Base-by-base conservation (phyloP, 2,888 invertebrate genomes). In the Lasioglossum zephyrum region DNA sequence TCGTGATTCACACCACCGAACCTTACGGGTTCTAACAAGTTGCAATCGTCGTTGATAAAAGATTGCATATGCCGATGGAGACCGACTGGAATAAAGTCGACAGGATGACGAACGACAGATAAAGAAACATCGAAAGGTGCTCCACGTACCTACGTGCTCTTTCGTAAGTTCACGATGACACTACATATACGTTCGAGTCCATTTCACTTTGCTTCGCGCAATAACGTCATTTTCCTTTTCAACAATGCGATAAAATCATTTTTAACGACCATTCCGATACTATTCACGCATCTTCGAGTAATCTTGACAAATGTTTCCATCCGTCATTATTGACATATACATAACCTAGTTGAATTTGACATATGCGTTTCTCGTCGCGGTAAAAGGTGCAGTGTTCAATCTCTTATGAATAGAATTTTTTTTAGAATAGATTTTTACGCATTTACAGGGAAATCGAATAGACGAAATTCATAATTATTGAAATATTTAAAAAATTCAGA, bases 1-100 rank as follows among this genome's bases (percentile, higher is more conserved):
- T 84, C 85, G 89, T 92, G 92, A 91, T 85, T 88, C 73, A 60
- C 75, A 82, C 76, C 41, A 73, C 44, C 41, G 80, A 87, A 87
- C 74, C 79, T 81, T 82, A 70, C 69, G 77, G 57, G 81, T 83
- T 79, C 74, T 84, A 81, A 87, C 49, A 83, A 84, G 31, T 77
- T 70, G 69, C 75, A 47, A 75, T 87, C 72, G 78, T 87, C 82
- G 70, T 49, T 63, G 79, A 75, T 78, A 73, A 85, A 70, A 39
- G 66, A 69, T 78, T 78, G 77, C 44, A 75, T 26, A 53, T 76
- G 53, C 49, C 49, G 70, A 80, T 69, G 69, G 39, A 26, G 60
- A 36, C 31, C 74, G 74, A 82, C 76, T 49, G 36, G 53, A 66
- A 76, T 53, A 39, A 66, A 66, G 76, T 39, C 22, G 70, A 60